A percentile compares a stretch with the other conserved stretches of the same genome.
These are phyloP conservation scores for Coelopa pilipes DNA, from an alignment of 2,888 invertebrate genomes.

Conservation along the genomic window DNA sequence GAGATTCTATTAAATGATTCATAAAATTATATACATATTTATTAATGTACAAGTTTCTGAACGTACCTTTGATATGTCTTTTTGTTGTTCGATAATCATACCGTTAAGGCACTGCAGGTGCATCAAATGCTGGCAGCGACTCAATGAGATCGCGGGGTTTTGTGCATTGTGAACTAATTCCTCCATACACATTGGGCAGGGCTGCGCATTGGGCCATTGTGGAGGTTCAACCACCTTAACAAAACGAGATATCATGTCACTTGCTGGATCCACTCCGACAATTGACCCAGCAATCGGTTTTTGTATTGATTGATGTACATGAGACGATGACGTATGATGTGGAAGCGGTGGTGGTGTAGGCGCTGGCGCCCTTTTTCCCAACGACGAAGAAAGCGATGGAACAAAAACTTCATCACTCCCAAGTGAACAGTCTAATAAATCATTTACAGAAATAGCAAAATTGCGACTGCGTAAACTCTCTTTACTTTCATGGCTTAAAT, in stretches of 20 bases:
- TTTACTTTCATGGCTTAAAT: slow-evolving; percentile 86
- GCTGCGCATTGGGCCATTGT: slow-evolving; percentile 76
- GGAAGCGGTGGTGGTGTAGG: slow-evolving; percentile 59
- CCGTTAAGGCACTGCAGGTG: slow-evolving; percentile 83
- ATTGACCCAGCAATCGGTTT: slow-evolving; percentile 67
- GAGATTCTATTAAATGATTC: slow-evolving; percentile 66
- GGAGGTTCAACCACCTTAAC: slow-evolving; percentile 75
- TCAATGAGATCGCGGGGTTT: slow-evolving; percentile 74
- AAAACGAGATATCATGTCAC: slow-evolving; percentile 74
- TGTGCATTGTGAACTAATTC: slow-evolving; percentile 67
- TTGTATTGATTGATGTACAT: slow-evolving; percentile 51
- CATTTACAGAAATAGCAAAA: slow-evolving; percentile 71
- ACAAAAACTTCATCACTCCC: slow-evolving; percentile 79
- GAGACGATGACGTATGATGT: slow-evolving; percentile 45
- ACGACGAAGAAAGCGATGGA: slow-evolving; percentile 54
- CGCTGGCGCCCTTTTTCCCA: slow-evolving; percentile 59
- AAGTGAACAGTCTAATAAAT: slow-evolving; percentile 77
- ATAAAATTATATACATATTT: slow-evolving; percentile 8
- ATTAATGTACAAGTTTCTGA: background rate
- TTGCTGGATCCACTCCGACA: slow-evolving; percentile 68
- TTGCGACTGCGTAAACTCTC: slow-evolving; percentile 73
- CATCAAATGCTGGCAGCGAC: slow-evolving; percentile 81
- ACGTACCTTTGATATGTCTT: slow-evolving; percentile 64
- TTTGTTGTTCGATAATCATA: slow-evolving; percentile 75
- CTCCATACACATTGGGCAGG: slow-evolving; percentile 78